These are phyloP conservation scores for Lumbricus terrestris DNA, from an alignment of 2,888 invertebrate species.

Conservation along the genomic window DNA sequence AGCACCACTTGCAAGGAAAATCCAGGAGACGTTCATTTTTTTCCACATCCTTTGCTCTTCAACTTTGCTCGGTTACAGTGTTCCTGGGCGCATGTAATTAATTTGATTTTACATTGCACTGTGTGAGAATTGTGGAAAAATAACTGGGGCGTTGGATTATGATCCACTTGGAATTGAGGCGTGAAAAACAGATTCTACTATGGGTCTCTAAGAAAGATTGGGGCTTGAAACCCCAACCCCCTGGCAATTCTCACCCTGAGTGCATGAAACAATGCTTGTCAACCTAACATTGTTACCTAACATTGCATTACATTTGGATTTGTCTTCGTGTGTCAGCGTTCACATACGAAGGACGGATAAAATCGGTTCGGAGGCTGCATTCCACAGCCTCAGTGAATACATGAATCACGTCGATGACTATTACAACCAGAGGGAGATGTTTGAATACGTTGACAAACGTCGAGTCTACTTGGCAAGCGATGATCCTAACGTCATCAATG, in stretches of 20 bases:
- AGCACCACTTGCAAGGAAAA: too few relatives aligned
- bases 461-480: constrained; percentile 91
- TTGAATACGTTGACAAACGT: constrained; percentile 58
- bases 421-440: background rate
- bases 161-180: too few relatives aligned
- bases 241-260: too few relatives aligned
- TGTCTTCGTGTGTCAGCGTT: constrained; percentile 56
- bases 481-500: constrained; percentile 67
- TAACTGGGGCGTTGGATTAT: too few relatives aligned
- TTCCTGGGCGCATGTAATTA: background rate
- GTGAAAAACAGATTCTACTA: too few relatives aligned
- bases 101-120: background rate
- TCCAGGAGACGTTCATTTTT: too few relatives aligned
- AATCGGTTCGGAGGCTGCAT: constrained; percentile 96
- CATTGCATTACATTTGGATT: background rate
- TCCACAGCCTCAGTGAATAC: constrained; percentile 90
- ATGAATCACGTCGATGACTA: constrained; percentile 78
- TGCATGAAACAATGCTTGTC: too few relatives aligned
- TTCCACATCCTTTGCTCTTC: background rate
- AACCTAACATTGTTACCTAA: too few relatives aligned
- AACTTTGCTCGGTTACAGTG: background rate
- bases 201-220: too few relatives aligned
- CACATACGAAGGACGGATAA: constrained; percentile 68
- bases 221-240: too few relatives aligned
- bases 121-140: too few relatives aligned